Evolutionary conservation across 2,888 invertebrate species (phyloP).

Genomic region (Drosophila diplacantha): DNA sequence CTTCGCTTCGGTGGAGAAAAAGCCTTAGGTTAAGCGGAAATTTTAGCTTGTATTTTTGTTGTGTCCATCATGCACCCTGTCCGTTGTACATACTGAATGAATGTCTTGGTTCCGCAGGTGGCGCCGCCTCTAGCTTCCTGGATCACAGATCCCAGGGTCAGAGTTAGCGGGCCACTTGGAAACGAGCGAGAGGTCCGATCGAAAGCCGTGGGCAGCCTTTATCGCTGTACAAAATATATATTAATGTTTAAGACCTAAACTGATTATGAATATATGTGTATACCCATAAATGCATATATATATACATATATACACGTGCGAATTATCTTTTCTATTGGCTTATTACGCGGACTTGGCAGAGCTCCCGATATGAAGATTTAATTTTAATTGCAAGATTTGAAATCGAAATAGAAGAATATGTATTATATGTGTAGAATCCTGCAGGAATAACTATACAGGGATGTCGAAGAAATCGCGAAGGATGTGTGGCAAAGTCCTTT

Average conservation of each 20-base stretch:
- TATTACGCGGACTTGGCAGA: neutral
- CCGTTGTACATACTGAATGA: conserved; percentile 29
- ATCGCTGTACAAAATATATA: conserved; percentile 54
- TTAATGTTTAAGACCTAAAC: conserved; percentile 27
- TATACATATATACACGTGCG: neutral
- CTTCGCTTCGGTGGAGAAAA: conserved; percentile 20
- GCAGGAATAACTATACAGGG: neutral
- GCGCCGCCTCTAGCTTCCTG: neutral
- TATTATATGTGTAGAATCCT: neutral
- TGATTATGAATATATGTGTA: conserved; percentile 30
- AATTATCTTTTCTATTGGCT: neutral
- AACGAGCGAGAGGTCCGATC: conserved; percentile 16
- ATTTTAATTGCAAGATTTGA: neutral
- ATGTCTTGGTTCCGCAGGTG: neutral
- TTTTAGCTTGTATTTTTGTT: conserved; percentile 28
- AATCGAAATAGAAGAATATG: conserved; percentile 5
- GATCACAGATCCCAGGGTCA: conserved; percentile 1
- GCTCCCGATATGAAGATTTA: neutral
- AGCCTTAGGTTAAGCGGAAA: conserved; percentile 11
- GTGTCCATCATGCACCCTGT: conserved; percentile 30
- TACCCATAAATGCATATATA: neutral
- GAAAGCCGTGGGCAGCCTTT: conserved; percentile 11
- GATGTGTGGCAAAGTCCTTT: too few relatives aligned
- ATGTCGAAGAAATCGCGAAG: neutral
- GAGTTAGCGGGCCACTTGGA: neutral